Evolutionary conservation across 2,113 vertebrate species (phyloP), one percentile per base, ranked within the genome.

Genomic region (Pseudorhombus dupliciocellatus): DNA sequence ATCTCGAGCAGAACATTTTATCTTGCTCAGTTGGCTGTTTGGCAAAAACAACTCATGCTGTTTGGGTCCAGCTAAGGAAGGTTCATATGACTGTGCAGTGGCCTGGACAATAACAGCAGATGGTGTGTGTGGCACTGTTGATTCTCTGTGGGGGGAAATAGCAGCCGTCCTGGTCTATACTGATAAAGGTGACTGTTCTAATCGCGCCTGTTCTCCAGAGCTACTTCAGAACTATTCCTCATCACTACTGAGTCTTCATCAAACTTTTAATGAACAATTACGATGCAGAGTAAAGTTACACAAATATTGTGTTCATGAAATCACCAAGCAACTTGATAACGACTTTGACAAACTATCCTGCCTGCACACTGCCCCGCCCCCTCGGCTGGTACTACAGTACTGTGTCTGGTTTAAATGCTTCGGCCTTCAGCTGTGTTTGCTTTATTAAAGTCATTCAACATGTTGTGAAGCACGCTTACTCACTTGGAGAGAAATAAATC

Each of bases 1-100:
- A 60, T 84, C 70, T 76, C 6, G 0, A 71, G 74, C 37, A 4
- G 51, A 81, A 71, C 63, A 70, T 81, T 88, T 72, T 71, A 72
- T 78, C 70, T 73, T 34, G 26, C 51, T 57, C 2, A 4, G 56
- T 58, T 71, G 37, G 71, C 56, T 78, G 63, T 73, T 75, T 53
- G 69, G 63, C 73, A 74, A 57, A 21, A 34, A 74, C 24, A 3
- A 44, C 26, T 66, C 46, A 70, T 73, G 68, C 69, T 44, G 40
- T 73, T 66, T 79, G 75, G 57, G 63, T 83, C 78, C 54, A 40
- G 77, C 57, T 20, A 11, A 62, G 12, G 18, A 66, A 25, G 22
- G 10, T 26, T 55, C 24, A 52, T 15, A 25, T 22, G 30, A 55
- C 46, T 46, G 40, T 50, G 24, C 14, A 40, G n/a, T 7, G 20